Percentiles rank a stretch among this genome's conserved stretches.
These are phyloP conservation scores for Montifringilla adamsi DNA, from an alignment of 2,113 vertebrate genomes.

Conservation along the genomic window DNA sequence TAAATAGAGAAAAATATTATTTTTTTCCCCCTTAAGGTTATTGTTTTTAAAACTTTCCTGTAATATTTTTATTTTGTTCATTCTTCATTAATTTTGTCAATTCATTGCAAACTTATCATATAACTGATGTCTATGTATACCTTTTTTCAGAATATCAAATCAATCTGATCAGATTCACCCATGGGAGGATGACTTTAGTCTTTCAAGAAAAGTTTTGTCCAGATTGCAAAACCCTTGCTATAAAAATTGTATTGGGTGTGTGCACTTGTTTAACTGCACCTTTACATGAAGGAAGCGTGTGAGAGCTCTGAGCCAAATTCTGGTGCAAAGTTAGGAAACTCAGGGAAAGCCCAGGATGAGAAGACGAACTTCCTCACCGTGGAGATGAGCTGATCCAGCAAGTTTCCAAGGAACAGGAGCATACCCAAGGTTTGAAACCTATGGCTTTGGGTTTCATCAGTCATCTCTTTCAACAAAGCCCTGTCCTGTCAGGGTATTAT, in stretches of 20 bases:
- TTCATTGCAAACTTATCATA: background rate
- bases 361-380: fast-evolving
- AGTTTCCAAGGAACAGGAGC: background rate
- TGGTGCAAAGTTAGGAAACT: background rate
- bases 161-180: background rate
- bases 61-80: background rate
- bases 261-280: background rate
- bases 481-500: fast-evolving
- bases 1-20: background rate
- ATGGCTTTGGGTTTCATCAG: background rate
- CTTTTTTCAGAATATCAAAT: background rate
- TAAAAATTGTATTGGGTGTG: background rate
- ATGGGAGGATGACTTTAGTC: background rate
- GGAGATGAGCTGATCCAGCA: background rate
- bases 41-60: background rate
- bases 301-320: background rate
- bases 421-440: background rate
- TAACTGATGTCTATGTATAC: background rate
- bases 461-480: background rate
- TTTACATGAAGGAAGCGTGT: background rate
- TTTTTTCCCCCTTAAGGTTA: background rate
- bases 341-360: background rate
- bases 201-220: background rate
- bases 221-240: background rate
- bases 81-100: background rate